A percentile compares a stretch with the other conserved stretches of the same genome.
These are phyloP conservation scores for Bubalus kerabau DNA, from an alignment of 2,113 vertebrate species.

Conservation along the genomic window DNA sequence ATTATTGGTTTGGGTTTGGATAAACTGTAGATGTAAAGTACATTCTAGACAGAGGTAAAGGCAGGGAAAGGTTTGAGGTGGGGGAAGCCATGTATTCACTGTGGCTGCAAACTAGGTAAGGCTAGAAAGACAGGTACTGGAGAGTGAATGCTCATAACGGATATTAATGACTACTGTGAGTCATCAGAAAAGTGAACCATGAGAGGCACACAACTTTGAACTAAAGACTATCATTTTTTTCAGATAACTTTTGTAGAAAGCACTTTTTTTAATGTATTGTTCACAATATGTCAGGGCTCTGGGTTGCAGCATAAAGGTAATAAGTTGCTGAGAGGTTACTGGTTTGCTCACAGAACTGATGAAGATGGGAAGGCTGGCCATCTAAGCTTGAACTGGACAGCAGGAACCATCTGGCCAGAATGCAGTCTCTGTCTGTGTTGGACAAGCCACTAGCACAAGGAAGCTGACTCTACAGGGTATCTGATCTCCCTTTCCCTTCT, in stretches of 20 bases:
- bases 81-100: not conserved
- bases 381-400: not conserved
- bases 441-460: not conserved
- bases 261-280: not conserved
- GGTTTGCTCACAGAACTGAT: not conserved
- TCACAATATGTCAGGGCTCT: not conserved
- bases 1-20: not conserved
- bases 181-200: not conserved
- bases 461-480: not conserved
- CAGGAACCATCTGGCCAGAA: not conserved
- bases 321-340: not conserved
- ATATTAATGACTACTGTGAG: not conserved
- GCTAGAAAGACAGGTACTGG: not conserved
- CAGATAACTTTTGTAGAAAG: not conserved
- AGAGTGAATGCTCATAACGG: not conserved
- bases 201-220: not conserved
- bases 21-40: not conserved
- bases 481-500: not conserved
- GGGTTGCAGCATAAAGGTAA: not conserved
- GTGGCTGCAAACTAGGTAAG: not conserved
- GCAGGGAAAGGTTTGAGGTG: not conserved
- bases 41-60: not conserved
- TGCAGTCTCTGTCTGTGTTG: not conserved
- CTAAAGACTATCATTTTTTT: slow-evolving; percentile 3
- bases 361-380: not conserved